Base-by-base conservation (phyloP, 1,140 invertebrate genomes). In the Papilio polytes region DNA sequence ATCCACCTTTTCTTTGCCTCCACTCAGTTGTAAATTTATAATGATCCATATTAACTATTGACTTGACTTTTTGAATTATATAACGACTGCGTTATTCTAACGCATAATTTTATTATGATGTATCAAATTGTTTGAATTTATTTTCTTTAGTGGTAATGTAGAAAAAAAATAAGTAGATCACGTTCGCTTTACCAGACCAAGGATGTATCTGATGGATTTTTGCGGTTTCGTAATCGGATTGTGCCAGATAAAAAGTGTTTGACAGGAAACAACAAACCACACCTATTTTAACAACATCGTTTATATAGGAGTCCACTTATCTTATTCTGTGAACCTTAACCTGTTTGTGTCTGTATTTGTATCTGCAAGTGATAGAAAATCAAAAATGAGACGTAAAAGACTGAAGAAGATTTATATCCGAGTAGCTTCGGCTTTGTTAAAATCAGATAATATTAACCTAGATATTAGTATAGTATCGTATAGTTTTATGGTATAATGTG, bases 1-100 rank as follows among this genome's bases (percentile, higher is more conserved):
- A 70, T 70, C 59, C 59, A 70, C 26, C 53, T 56, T 56, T 6
- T 18, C 59, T 66, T 66, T 66, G 59, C 59, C 9, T 66, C 63
- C 63, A 70, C 63, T 70, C 22, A 70, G 22, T 70, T 70, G 26
- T 70, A 70, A 70, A 70, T 70, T 70, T 70, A 70, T 70, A 70
- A 70, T 70, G 63, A 70, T 70, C 22, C 26, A 70, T 31, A 70
- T 70, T 70, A 70, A 70, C 63, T 31, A 31, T 70, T 36, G 22
- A 70, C 63, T 31, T 70, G 63, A 36, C 22, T 70, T 70, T 70
- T 15, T 70, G 13, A 31, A 36, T 70, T 12, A 70, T 9, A 20
- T 26, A 70, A 70, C 59, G 22, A 6, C 59, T 66, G 1, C 13
- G 26, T 3, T 66, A 63, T 66, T 70, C 36, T 31, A 3, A 53